Evolutionary conservation across 2,113 vertebrate species (phyloP).

Genomic region (Lasiurus borealis): DNA sequence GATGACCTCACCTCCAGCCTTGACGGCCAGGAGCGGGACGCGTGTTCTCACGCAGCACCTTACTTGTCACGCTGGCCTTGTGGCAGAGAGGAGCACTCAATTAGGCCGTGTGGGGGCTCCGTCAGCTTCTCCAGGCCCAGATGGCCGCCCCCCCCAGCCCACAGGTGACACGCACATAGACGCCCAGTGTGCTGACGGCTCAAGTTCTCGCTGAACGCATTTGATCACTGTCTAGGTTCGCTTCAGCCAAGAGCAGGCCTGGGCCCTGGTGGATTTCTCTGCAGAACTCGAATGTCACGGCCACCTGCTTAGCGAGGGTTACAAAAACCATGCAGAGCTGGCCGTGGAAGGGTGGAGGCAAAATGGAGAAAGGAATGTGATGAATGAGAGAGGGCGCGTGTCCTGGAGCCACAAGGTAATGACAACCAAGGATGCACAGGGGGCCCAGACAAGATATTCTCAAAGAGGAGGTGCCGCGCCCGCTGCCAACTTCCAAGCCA

Average conservation of each 20-base stretch:
- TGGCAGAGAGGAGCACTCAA: neutral
- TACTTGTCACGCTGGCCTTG: constrained; percentile 45
- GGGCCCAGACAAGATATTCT: neutral
- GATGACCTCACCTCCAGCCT: neutral
- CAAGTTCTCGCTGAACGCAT: neutral
- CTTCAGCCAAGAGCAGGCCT: neutral
- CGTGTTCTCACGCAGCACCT: neutral
- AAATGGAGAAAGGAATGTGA: neutral
- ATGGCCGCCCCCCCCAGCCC: neutral
- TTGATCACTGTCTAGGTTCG: neutral
- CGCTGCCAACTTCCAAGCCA: neutral
- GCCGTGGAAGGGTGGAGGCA: neutral
- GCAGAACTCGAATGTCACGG: neutral
- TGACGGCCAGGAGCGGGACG: neutral
- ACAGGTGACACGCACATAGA: neutral
- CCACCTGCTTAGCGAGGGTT: neutral
- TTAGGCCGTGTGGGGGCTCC: neutral
- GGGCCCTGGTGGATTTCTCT: neutral
- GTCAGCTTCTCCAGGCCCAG: neutral
- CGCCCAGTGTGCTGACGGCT: neutral
- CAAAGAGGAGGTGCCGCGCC: neutral
- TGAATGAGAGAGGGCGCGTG: neutral
- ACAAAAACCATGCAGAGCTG: neutral
- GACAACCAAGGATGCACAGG: neutral
- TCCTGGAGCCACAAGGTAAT: neutral